A percentile compares a stretch with the other conserved stretches of the same genome.
Conservation (phyloP, 2,113 vertebrate genomes). For the Empidonax traillii region DNA sequence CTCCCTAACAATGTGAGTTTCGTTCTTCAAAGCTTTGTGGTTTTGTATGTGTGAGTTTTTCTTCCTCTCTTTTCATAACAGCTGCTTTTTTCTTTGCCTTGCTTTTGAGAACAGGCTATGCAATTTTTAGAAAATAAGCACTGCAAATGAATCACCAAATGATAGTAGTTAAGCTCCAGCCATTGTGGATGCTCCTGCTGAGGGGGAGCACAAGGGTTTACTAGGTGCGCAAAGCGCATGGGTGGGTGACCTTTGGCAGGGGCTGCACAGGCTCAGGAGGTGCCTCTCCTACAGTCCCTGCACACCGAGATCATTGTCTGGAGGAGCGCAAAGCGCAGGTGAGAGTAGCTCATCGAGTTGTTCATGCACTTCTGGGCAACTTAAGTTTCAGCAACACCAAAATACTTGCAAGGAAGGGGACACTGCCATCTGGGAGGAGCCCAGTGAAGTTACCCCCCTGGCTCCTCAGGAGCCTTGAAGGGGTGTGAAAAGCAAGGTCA, state of each 20-base stretch:
- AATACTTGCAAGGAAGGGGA: background rate
- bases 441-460: background rate
- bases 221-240: background rate
- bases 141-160: constrained; percentile 66
- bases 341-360: rapidly evolving
- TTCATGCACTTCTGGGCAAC: background rate
- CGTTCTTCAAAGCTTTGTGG: constrained; percentile 11
- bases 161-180: constrained; percentile 39
- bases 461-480: background rate
- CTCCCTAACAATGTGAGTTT: background rate
- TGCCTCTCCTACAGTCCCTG: background rate
- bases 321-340: rapidly evolving
- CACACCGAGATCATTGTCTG: rapidly evolving
- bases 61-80: constrained; percentile 41
- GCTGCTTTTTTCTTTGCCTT: constrained; percentile 49
- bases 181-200: constrained; percentile 22
- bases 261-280: background rate
- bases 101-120: constrained; percentile 39
- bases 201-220: background rate
- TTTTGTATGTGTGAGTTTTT: constrained; percentile 18
- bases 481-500: background rate
- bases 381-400: background rate
- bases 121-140: constrained; percentile 66
- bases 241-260: background rate
- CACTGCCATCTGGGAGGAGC: background rate